These are phyloP conservation scores for Pinna nobilis DNA, from an alignment of 1,140 invertebrate genomes.

Conservation along the genomic window DNA sequence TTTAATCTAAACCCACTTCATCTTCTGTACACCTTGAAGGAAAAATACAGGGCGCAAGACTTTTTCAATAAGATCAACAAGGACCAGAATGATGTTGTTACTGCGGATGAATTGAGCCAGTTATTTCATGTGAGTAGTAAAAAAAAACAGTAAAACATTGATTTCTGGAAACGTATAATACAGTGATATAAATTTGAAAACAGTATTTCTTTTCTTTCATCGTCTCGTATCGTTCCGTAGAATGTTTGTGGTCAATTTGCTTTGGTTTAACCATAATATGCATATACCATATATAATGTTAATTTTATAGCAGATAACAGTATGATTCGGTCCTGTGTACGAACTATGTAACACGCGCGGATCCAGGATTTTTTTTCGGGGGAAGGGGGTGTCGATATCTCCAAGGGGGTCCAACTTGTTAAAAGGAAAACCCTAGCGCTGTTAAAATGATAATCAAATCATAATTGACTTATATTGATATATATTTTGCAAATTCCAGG, in stretches of 20 bases:
- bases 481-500: too few relatives aligned
- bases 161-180: background rate
- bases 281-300: too few relatives aligned
- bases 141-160: background rate
- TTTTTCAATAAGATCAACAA: conserved; percentile 45
- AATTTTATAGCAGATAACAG: too few relatives aligned
- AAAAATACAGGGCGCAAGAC: conserved; percentile 42
- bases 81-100: conserved; percentile 31
- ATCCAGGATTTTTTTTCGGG: too few relatives aligned
- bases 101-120: conserved; percentile 28
- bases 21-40: conserved; percentile 37
- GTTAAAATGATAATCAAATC: too few relatives aligned
- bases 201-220: background rate
- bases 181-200: background rate
- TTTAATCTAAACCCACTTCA: conserved; percentile 40
- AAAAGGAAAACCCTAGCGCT: too few relatives aligned
- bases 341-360: too few relatives aligned
- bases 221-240: background rate
- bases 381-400: too few relatives aligned
- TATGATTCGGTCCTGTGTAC: too few relatives aligned
- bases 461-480: too few relatives aligned
- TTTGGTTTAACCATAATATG: too few relatives aligned
- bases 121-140: conserved; percentile 12
- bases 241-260: background rate
- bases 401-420: too few relatives aligned